These are phyloP conservation scores for Hemichromis elongatus DNA, from an alignment of 2,113 vertebrate species.

Conservation along the genomic window DNA sequence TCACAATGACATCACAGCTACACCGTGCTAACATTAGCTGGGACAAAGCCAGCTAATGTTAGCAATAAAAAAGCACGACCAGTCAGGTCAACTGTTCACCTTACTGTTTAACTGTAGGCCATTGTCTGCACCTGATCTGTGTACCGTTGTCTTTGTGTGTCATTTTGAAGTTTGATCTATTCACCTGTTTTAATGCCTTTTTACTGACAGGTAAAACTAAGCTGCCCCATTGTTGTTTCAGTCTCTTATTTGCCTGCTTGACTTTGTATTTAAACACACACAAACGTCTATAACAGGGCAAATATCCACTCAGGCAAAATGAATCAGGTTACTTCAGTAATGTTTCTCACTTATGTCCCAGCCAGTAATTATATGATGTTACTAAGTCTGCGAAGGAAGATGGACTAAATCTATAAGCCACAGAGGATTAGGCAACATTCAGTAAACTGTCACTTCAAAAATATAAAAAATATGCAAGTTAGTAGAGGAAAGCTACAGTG, in stretches of 20 bases:
- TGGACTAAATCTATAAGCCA: not conserved
- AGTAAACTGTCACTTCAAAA: not conserved
- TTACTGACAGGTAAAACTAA: not conserved
- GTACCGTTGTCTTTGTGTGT: not conserved
- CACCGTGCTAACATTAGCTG: not conserved
- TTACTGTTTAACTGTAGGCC: not conserved
- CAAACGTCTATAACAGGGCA: not conserved
- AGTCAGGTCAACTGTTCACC: not conserved
- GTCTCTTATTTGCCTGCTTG: not conserved
- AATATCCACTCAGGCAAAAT: not conserved
- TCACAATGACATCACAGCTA: constrained; percentile 14
- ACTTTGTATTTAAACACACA: not conserved
- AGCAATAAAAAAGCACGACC: not conserved
- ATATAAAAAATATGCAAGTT: not conserved
- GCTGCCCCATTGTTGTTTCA: not conserved
- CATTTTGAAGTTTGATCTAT: not conserved
- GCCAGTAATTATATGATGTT: not conserved
- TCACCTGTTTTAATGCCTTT: not conserved
- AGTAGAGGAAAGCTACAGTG: not conserved
- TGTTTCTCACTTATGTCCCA: not conserved
- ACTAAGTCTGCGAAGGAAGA: not conserved
- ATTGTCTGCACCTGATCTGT: not conserved
- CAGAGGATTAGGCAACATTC: not conserved
- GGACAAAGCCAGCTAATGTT: not conserved
- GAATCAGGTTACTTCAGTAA: not conserved